Percentiles rank a stretch among this genome's conserved stretches.
Evolutionary conservation across 2,113 vertebrate species (phyloP).

Genomic region (Nothoprocta pentlandii): DNA sequence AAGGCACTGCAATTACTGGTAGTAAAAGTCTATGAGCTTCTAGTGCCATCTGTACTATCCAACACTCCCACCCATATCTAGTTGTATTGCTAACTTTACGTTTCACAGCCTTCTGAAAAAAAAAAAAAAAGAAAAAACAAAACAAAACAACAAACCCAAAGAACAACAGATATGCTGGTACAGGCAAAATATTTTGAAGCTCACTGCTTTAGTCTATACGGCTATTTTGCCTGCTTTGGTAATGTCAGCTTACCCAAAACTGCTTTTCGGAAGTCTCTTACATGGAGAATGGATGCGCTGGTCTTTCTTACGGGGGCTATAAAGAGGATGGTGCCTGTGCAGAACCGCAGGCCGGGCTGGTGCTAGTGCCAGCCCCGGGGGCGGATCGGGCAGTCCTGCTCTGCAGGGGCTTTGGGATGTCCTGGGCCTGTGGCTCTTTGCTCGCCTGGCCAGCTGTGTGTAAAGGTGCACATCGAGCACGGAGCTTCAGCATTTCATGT

Average conservation of each 20-base stretch:
- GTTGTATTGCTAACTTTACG: constrained; percentile 75
- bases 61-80: constrained; percentile 60
- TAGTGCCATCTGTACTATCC: constrained; percentile 74
- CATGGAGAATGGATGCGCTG: background rate
- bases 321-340: background rate
- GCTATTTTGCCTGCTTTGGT: constrained; percentile 53
- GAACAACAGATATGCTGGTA: constrained; percentile 75
- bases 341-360: background rate
- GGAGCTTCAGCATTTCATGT: background rate
- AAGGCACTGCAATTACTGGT: constrained; percentile 67
- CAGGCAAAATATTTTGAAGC: constrained; percentile 73
- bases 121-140: background rate
- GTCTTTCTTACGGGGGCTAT: accelerated
- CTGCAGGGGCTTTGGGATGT: no score
- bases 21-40: constrained; percentile 70
- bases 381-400: accelerated
- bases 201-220: constrained; percentile 70
- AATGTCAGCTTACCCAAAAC: constrained; percentile 34
- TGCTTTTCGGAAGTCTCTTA: background rate
- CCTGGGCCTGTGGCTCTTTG: background rate
- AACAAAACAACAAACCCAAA: background rate
- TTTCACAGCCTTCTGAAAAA: constrained; percentile 72
- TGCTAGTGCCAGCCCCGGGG: background rate
- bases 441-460: accelerated
- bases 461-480: accelerated